phyloP scores from a whole-genome alignment of 2,113 vertebrate species.

The Corynorhinus townsendii region DNA sequence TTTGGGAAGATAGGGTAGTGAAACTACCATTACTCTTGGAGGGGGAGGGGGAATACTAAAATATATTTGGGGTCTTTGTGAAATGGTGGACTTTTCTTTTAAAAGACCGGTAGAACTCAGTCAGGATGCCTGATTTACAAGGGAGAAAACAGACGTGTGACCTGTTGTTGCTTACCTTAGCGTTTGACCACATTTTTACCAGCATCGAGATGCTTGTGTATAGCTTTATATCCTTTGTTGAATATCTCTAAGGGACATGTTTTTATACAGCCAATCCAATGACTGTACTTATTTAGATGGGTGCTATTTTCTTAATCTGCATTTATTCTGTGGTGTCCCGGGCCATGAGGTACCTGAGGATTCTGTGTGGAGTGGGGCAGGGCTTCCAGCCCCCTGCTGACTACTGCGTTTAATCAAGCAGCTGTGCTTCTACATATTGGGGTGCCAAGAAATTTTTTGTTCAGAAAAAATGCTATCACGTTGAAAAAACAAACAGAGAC shows the following conservation, averaged over 20 bases:
- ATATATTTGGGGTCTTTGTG: neutral
- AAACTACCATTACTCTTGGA: neutral
- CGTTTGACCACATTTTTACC: neutral
- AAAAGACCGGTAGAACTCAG: neutral
- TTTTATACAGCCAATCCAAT: neutral
- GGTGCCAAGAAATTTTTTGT: neutral
- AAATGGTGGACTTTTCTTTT: neutral
- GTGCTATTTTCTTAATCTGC: neutral
- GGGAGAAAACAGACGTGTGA: neutral
- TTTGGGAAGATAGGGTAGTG: slow-evolving; percentile 20
- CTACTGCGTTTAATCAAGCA: neutral
- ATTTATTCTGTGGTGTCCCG: neutral
- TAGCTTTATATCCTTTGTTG: neutral
- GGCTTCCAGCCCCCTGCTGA: neutral
- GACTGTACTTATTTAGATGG: neutral
- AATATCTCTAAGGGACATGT: neutral
- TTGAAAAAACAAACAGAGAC: neutral
- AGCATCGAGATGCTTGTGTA: neutral
- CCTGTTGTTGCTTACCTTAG: neutral
- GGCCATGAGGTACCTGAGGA: neutral
- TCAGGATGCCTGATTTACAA: neutral
- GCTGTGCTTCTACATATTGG: neutral
- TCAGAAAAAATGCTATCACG: neutral
- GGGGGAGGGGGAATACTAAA: neutral
- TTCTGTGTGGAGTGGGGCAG: neutral